A percentile compares a stretch with the other conserved stretches of the same genome.
Evolutionary conservation across 2,113 vertebrate genomes (phyloP).

Genomic region (Pagrus major): DNA sequence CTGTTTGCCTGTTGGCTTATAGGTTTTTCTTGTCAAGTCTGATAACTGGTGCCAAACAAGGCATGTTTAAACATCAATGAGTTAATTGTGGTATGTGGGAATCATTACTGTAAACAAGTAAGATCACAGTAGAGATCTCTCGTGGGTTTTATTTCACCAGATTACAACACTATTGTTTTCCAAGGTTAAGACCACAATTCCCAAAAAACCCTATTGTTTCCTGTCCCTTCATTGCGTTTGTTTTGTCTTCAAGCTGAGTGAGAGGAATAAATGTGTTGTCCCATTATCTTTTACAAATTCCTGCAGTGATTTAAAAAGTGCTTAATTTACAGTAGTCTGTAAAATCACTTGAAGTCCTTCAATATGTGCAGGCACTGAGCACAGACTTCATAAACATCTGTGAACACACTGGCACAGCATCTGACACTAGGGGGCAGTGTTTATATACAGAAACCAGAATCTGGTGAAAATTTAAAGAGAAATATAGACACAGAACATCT

Average conservation of each 20-base stretch:
- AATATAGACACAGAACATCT: not conserved
- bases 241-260: not conserved
- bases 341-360: not conserved
- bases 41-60: not conserved
- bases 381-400: not conserved
- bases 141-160: not conserved
- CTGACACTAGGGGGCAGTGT: slow-evolving; percentile 51
- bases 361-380: not conserved
- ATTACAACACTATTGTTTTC: not conserved
- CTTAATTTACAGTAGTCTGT: not conserved
- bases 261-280: not conserved
- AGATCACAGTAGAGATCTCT: not conserved
- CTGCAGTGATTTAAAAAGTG: not conserved
- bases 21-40: not conserved
- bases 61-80: not conserved
- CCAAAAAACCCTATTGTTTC: not conserved
- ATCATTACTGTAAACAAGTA: not conserved
- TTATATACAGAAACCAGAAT: slow-evolving; percentile 9
- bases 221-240: not conserved
- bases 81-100: not conserved
- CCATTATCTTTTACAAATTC: no score
- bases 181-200: not conserved
- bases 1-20: not conserved
- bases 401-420: not conserved
- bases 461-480: not conserved